These are phyloP conservation scores for Willowsia nigromaculata DNA, from an alignment of 2,888 invertebrate species.

Conservation along the genomic window DNA sequence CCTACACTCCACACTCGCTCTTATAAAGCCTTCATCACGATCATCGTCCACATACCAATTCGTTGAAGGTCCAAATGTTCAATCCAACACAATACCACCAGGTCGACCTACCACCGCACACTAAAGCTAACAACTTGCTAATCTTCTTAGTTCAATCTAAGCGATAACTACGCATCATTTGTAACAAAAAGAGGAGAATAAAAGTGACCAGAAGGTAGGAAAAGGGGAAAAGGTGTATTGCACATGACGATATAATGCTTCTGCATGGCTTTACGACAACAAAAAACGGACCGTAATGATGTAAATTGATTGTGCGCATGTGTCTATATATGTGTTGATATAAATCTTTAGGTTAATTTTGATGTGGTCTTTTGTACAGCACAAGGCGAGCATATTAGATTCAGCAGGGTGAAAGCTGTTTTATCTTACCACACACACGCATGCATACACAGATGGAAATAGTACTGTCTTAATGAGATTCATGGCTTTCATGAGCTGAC, in stretches of 20 bases:
- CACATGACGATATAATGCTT: neutral
- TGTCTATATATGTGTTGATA: neutral
- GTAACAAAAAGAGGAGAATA: slow-evolving; percentile 36
- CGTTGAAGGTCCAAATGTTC: slow-evolving; percentile 19
- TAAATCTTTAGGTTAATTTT: slow-evolving; percentile 15
- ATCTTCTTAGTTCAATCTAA: slow-evolving; percentile 41
- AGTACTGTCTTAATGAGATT: slow-evolving; percentile 52
- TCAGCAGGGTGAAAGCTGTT: neutral
- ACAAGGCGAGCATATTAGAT: neutral
- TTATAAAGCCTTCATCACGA: neutral
- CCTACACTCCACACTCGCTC: no score
- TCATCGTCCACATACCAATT: slow-evolving; percentile 4
- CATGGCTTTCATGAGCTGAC: slow-evolving; percentile 59
- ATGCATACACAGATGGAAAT: neutral
- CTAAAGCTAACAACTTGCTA: slow-evolving; percentile 36
- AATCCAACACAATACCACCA: neutral
- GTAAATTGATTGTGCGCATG: slow-evolving; percentile 31
- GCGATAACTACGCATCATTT: slow-evolving; percentile 45
- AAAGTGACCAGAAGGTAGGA: slow-evolving; percentile 62
- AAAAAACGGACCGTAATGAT: slow-evolving; percentile 39
- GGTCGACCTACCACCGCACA: slow-evolving; percentile 33
- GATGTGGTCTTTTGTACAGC: neutral
- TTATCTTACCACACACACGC: neutral
- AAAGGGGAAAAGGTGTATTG: slow-evolving; percentile 51
- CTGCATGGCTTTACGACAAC: slow-evolving; percentile 44